These are phyloP conservation scores for Neodon shergylaensis DNA, from an alignment of 2,113 vertebrate genomes.

Conservation along the genomic window DNA sequence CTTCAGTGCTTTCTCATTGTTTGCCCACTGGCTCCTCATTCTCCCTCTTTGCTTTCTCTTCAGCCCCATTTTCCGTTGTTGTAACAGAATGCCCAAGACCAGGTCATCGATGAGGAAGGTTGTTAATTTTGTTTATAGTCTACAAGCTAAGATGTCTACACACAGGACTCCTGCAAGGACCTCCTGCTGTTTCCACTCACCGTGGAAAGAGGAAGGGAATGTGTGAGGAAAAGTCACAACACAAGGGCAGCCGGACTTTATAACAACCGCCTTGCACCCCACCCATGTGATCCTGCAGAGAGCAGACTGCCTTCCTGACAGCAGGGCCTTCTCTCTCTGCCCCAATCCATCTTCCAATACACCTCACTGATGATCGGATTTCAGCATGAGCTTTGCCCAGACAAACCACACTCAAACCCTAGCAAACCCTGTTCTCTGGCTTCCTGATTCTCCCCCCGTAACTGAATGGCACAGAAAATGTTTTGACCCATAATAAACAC, in stretches of 20 bases:
- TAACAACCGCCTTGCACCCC: too few species aligned
- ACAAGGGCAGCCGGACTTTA: neutral
- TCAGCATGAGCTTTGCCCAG: neutral
- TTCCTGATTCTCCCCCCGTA: neutral
- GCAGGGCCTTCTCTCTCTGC: neutral
- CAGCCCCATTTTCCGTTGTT: neutral
- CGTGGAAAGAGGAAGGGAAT: neutral
- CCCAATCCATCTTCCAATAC: too few species aligned
- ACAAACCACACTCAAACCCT: neutral
- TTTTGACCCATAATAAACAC: neutral
- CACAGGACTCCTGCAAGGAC: rapidly evolving
- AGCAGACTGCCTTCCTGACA: neutral
- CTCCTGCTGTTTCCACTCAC: neutral
- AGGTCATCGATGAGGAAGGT: neutral
- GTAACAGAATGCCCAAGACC: neutral
- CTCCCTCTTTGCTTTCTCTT: neutral
- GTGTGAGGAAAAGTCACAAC: neutral
- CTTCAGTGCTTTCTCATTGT: neutral
- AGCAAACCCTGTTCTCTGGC: neutral
- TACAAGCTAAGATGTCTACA: neutral
- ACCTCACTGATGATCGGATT: neutral
- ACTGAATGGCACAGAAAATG: neutral
- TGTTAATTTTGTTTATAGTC: neutral
- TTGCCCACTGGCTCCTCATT: neutral
- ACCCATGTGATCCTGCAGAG: neutral